Evolutionary conservation across 2,888 invertebrate genomes (phyloP).

Genomic region (Rugalucina vietnamica): DNA sequence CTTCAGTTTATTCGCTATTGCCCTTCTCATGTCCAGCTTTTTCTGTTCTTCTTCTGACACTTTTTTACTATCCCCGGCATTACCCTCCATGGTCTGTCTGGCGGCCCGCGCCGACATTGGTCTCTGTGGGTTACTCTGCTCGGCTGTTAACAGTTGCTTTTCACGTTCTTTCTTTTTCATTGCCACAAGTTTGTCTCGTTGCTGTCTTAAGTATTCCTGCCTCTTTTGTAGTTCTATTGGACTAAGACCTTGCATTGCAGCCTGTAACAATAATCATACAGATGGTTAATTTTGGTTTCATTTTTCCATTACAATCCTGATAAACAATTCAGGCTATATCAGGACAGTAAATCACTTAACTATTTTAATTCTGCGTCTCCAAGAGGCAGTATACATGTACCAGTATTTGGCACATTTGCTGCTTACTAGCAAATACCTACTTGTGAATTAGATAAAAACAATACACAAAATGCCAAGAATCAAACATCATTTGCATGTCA

Average conservation of each 20-base stretch:
- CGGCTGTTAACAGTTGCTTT: constrained; percentile 89
- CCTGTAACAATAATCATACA: constrained; percentile 58
- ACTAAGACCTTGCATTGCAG: constrained; percentile 76
- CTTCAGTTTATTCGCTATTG: constrained; percentile 93
- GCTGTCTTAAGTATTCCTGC: constrained; percentile 93
- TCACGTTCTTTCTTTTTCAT: constrained; percentile 95
- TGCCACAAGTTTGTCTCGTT: constrained; percentile 95
- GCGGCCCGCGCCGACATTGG: constrained; percentile 92
- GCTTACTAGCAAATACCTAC: too few species aligned
- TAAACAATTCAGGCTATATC: too few species aligned
- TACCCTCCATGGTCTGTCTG: constrained; percentile 86
- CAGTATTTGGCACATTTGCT: too few species aligned
- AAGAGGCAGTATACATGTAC: too few species aligned
- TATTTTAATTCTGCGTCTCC: too few species aligned
- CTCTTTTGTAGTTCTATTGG: constrained; percentile 84
- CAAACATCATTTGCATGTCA: too few species aligned
- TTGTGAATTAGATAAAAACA: too few species aligned
- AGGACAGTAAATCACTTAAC: too few species aligned
- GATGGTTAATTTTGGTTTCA: neutral
- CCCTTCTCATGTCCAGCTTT: constrained; percentile 91
- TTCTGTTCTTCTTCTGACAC: constrained; percentile 83
- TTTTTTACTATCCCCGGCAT: constrained; percentile 30
- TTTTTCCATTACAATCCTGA: neutral
- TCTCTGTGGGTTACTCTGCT: constrained; percentile 84
- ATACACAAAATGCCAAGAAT: too few species aligned